Evolutionary conservation across 1,140 invertebrate genomes (phyloP), one percentile per base, ranked within the genome.

Genomic region (Euwallacea similis): DNA sequence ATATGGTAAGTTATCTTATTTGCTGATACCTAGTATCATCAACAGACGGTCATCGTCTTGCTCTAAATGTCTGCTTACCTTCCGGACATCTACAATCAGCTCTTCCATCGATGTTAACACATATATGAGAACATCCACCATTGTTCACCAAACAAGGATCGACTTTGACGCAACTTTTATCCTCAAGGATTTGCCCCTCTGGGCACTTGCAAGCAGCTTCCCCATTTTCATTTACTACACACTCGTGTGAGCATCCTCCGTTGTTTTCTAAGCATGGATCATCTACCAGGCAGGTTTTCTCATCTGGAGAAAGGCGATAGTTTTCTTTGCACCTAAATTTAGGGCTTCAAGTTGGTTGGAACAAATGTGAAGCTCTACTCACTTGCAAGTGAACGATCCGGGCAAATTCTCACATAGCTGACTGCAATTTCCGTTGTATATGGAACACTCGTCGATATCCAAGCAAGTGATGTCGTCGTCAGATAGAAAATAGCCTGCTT

Each of bases 11-110:
- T n/a, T n/a, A n/a, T n/a, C n/a, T n/a, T n/a, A n/a, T n/a, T n/a
- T n/a, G n/a, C n/a, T n/a, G n/a, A n/a, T n/a, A n/a, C n/a, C n/a
- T n/a, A n/a, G n/a, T 42, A 62, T 42, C 6, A 42, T 11, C 6
- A 9, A 59, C n/a, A 7, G 56, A 6, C 10, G 2, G 56, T n/a
- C 7, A 59, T 33, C 21, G 21, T 33, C 21, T 33, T 33, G 21
- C 21, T 33, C 21, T 33, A 33, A 33, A 33, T 33, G 21, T 33
- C 10, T 13, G 44, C 10, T 56, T 47, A 69, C 67, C 91, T 61
- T 89, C 87, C 73, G 92, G 90, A 79, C 94, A 96, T 54, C 88
- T 87, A 81, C 93, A 96, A 82, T 47, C 47, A 9, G 68, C 73
- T 59, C 54, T 55, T 7, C 72, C 74, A 42, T 77, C 67, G 75